phyloP scores from a whole-genome alignment of 2,888 invertebrate species.

The Volucella zonaria region DNA sequence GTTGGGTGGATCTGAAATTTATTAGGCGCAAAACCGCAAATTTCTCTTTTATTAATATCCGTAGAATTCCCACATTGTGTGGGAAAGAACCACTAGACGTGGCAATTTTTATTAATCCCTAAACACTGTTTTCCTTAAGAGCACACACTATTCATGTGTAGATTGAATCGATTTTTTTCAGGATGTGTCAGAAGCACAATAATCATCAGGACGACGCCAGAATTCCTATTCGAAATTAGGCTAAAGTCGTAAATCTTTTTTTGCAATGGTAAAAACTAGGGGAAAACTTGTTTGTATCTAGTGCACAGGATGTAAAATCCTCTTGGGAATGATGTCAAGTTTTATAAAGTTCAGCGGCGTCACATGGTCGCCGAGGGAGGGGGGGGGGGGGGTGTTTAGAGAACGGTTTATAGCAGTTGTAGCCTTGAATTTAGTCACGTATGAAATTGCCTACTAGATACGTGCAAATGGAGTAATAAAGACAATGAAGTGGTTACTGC shows the following conservation, averaged over 20 bases:
- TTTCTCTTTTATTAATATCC: no score
- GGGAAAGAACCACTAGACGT: not conserved
- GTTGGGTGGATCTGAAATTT: no score
- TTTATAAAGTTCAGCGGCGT: not conserved
- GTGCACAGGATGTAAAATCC: not conserved
- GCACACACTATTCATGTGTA: not conserved
- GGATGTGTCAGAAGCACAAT: not conserved
- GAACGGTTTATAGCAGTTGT: no score
- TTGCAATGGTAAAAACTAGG: not conserved
- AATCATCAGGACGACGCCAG: constrained; percentile 11
- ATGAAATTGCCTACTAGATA: no score
- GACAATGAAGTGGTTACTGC: no score
- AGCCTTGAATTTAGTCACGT: no score
- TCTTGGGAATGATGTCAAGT: not conserved
- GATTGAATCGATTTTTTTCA: not conserved
- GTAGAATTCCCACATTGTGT: not conserved
- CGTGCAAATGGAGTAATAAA: no score
- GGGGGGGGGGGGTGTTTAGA: no score
- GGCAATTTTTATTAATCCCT: no score
- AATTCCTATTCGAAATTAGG: constrained; percentile 9
- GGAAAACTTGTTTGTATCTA: not conserved
- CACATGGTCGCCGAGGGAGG: not conserved
- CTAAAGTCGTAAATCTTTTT: constrained; percentile 9
- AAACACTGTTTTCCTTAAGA: no score
- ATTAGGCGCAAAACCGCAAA: no score